Conservation (phyloP, 2,888 invertebrate genomes). For the Drosophila anomalata region DNA sequence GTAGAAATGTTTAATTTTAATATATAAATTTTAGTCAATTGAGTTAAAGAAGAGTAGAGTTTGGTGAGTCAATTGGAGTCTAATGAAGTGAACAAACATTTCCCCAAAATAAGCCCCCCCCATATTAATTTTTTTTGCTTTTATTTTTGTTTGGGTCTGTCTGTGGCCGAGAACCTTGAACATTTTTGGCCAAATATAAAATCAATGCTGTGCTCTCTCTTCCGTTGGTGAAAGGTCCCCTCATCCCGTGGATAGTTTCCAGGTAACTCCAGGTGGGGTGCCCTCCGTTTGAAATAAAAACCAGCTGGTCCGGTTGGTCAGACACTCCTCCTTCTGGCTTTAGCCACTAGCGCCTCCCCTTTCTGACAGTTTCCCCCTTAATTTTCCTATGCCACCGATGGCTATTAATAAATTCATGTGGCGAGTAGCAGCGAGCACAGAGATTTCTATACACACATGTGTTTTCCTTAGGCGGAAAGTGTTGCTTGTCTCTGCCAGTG, state of each 20-base stretch:
- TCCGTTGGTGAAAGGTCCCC: constrained; percentile 1
- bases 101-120: constrained; percentile 8
- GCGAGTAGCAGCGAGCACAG: constrained; percentile 19
- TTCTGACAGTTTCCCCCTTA: not conserved
- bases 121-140: constrained; percentile 9
- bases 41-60: not conserved
- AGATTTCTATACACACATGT: constrained; percentile 10
- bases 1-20: constrained; percentile 15
- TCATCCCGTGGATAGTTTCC: not conserved
- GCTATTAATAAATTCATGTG: constrained; percentile 47
- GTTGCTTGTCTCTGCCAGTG: constrained; percentile 21
- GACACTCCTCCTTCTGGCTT: constrained; percentile 21
- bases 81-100: constrained; percentile 8
- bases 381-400: constrained; percentile 2
- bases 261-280: constrained; percentile 11
- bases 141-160: constrained; percentile 37
- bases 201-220: constrained; percentile 66
- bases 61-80: not conserved
- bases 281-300: constrained; percentile 18
- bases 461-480: constrained; percentile 26
- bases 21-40: not conserved
- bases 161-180: constrained; percentile 61
- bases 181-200: constrained; percentile 61
- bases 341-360: not conserved
- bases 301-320: constrained; percentile 50